Evolutionary conservation across 2,797 vertebrate genomes (phyloP).

Genomic region (Eptatretus atami): DNA sequence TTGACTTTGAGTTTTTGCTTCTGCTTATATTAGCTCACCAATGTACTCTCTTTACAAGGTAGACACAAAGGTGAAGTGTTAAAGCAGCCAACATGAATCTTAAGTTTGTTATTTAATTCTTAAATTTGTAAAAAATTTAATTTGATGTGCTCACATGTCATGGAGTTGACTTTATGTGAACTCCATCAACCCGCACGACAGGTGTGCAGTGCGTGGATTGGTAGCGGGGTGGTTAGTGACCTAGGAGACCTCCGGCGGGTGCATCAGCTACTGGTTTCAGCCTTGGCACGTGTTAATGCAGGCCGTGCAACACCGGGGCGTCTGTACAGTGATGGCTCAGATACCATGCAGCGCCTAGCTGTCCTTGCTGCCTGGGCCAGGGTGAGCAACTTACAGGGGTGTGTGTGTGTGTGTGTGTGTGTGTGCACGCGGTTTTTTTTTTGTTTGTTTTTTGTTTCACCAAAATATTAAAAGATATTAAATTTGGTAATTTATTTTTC

Average conservation of each 20-base stretch:
- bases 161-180: too few species aligned
- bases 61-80: too few species aligned
- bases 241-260: slow-evolving; percentile 87
- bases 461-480: too few species aligned
- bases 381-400: slow-evolving; percentile 18
- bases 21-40: too few species aligned
- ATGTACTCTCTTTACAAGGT: background rate
- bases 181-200: slow-evolving; percentile 11
- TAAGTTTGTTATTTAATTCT: too few species aligned
- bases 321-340: slow-evolving; percentile 76
- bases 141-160: background rate
- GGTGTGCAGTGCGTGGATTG: slow-evolving; percentile 95
- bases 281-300: slow-evolving; percentile 77
- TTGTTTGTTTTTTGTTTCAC: too few species aligned
- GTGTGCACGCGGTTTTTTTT: too few species aligned
- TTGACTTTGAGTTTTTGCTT: background rate
- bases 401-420: background rate
- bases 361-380: slow-evolving; percentile 95
- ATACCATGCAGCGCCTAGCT: slow-evolving; percentile 87
- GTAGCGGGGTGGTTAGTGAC: slow-evolving; percentile 88
- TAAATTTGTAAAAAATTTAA: slow-evolving; percentile 6
- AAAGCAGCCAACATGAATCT: too few species aligned
- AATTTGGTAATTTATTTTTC: too few species aligned
- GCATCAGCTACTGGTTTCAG: slow-evolving; percentile 86
- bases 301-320: slow-evolving; percentile 72